Percentiles rank a stretch among this genome's conserved stretches.
Evolutionary conservation across 2,113 vertebrate genomes (phyloP).

Genomic region (Argyrosomus japonicus): DNA sequence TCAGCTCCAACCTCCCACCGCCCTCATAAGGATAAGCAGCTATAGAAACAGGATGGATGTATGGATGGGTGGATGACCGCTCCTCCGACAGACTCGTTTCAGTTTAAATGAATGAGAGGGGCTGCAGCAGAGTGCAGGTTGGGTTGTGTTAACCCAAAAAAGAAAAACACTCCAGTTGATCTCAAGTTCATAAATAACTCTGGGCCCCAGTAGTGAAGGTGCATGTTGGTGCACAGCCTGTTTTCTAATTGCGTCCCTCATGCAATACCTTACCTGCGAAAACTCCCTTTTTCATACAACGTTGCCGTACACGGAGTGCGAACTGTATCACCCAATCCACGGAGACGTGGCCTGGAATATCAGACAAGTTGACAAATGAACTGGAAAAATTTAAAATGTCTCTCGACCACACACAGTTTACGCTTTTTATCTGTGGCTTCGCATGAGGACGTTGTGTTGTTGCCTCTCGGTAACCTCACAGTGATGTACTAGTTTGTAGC

Average conservation of each 20-base stretch:
- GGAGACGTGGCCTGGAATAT: constrained; percentile 18
- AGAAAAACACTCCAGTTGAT: background rate
- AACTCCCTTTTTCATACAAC: constrained; percentile 3
- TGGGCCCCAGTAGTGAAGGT: constrained; percentile 26
- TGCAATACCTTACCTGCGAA: constrained; percentile 32
- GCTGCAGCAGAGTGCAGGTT: background rate
- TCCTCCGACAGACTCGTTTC: background rate
- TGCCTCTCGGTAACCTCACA: background rate
- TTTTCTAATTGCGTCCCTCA: constrained; percentile 35
- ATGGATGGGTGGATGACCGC: no score
- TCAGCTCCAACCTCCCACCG: no score
- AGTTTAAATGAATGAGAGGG: background rate
- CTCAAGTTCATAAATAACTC: constrained; percentile 46
- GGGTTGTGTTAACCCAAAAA: constrained; percentile 8
- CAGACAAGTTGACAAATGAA: constrained; percentile 5
- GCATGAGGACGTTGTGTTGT: background rate
- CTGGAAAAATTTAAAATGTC: background rate
- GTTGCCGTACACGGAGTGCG: background rate
- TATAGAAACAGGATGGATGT: no score
- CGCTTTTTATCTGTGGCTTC: background rate
- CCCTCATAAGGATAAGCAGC: no score
- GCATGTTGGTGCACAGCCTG: background rate
- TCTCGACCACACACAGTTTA: background rate
- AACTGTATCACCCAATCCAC: background rate
- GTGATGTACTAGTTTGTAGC: constrained; percentile 38